Evolutionary conservation across 1,140 invertebrate species (phyloP).

Genomic region (Drosophila micromelanica): DNA sequence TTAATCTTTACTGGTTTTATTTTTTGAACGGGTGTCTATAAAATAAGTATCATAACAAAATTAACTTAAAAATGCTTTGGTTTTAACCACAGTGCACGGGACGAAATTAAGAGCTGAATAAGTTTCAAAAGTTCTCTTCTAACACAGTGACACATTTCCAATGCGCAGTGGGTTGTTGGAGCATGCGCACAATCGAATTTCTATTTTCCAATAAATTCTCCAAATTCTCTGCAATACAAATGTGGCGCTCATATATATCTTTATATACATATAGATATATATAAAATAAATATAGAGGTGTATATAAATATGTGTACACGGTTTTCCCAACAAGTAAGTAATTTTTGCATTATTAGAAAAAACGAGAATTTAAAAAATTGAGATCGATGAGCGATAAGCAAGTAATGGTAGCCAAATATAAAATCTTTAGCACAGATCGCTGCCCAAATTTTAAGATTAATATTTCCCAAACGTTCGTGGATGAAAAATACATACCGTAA

Average conservation of each 20-base stretch:
- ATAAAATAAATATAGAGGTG: background rate
- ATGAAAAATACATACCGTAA: constrained; percentile 66
- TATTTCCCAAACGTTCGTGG: background rate
- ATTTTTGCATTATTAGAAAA: background rate
- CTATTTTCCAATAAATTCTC: constrained; percentile 46
- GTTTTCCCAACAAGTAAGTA: constrained; percentile 6
- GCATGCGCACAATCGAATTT: constrained; percentile 52
- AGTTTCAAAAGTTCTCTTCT: constrained; percentile 44
- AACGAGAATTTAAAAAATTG: background rate
- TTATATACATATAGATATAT: constrained; percentile 8
- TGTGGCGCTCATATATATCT: constrained; percentile 14
- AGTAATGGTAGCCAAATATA: background rate
- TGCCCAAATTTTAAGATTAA: background rate
- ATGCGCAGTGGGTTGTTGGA: constrained; percentile 51
- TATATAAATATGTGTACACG: background rate
- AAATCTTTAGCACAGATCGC: background rate
- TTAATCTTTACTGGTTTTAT: background rate
- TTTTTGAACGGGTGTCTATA: background rate
- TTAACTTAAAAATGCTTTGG: background rate
- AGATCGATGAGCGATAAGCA: constrained; percentile 12
- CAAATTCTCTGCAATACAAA: constrained; percentile 55
- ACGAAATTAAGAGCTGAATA: constrained; percentile 51
- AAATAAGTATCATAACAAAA: constrained; percentile 5
- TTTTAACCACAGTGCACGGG: constrained; percentile 59
- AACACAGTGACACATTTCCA: constrained; percentile 80